Conservation (phyloP, 2,113 vertebrate species). For the Damaliscus lunatus region DNA sequence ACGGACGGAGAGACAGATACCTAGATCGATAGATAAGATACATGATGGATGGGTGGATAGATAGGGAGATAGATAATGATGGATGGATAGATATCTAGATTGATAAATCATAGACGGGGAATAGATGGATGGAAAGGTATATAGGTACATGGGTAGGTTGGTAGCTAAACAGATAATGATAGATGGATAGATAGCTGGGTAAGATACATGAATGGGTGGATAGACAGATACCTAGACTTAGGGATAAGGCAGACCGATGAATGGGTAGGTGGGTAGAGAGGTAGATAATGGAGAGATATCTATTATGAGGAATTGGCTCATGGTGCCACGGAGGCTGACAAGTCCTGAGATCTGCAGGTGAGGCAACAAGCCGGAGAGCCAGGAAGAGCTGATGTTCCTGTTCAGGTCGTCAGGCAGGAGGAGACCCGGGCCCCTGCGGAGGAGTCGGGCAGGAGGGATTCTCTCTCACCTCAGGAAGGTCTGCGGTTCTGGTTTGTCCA, state of each 20-base stretch:
- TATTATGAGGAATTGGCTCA: not conserved
- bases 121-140: not conserved
- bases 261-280: not conserved
- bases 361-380: not conserved
- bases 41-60: not conserved
- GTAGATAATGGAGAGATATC: not conserved
- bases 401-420: not conserved
- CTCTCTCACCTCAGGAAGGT: not conserved
- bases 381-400: not conserved
- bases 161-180: not conserved
- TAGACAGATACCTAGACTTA: not conserved
- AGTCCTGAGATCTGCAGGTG: not conserved
- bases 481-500: accelerated
- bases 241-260: not conserved
- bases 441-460: not conserved
- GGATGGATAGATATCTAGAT: not conserved
- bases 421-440: accelerated
- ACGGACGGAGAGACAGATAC: not conserved
- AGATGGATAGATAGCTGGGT: too few relatives aligned
- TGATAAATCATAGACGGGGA: not conserved
- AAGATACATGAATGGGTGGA: accelerated
- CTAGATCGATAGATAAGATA: accelerated
- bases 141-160: not conserved
- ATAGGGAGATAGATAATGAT: not conserved
- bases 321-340: not conserved